Evolutionary conservation across 2,797 vertebrate species (phyloP), one percentile per base, ranked within the genome.

Genomic region (Aselliscus stoliczkanus): DNA sequence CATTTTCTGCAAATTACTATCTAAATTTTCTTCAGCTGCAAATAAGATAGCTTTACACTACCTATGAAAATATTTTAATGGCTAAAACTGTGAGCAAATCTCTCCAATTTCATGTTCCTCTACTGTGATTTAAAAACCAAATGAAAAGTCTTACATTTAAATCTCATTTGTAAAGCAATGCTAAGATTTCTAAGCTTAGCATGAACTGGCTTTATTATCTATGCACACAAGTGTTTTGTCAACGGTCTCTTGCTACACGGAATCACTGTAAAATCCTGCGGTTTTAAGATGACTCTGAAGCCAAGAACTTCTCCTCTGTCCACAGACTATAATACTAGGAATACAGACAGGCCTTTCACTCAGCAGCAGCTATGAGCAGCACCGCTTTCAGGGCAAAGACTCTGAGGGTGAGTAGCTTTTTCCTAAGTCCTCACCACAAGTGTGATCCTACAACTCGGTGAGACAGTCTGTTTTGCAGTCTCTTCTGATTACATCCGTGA

Each of bases 331-430:
- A 42, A 50, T 29, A 42, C 72, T 96, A 96, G 96, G 95, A 98
- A 96, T 4, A 96, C 72, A 97, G 84, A 96, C 72, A 97, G 84
- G 95, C 5, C 95, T 98, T 97, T 96, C 17, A 94, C 23, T 82
- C 84, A 96, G 91, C 60, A 93, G 97, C 98, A 98, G n/a, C 98
- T 98, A 97, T 62, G 73, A 76, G 80, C 90, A 97, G 88, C 82
- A 89, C 0, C 95, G 44, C 0, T 85, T 94, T 97, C 95, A 95
- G 77, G 60, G 76, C 94, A 96, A 96, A 69, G 65, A 64, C 27
- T 90, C 95, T 96, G 82, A 52, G 77, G 94, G 95, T 91, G 90
- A n/a, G 73, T 18, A 93, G 42, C 89, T 96, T 75, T 94, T 96
- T 75, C 47, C 93, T 85, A 97, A 98, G 93, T 96, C 64, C 89